A percentile compares a stretch with the other conserved stretches of the same genome.
Evolutionary conservation across 2,113 vertebrate species (phyloP).

Genomic region (Fulica atra): DNA sequence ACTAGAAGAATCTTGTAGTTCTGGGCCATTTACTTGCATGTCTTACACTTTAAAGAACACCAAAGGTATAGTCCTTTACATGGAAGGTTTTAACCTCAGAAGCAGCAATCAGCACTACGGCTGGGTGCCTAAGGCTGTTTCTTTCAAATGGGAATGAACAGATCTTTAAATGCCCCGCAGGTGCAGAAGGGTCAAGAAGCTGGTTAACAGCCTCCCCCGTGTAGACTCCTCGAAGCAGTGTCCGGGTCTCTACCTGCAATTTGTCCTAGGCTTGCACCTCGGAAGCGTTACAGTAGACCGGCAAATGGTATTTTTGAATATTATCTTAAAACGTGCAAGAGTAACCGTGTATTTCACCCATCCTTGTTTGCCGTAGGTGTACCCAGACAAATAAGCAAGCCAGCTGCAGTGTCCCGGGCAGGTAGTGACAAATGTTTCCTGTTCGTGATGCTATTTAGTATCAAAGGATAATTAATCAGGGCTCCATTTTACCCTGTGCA

Average conservation of each 20-base stretch:
- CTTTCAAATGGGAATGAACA: conserved; percentile 24
- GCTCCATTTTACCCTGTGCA: not conserved
- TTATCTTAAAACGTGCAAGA: not conserved
- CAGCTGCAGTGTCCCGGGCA: not conserved
- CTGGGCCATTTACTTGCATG: not conserved
- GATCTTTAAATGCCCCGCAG: not conserved
- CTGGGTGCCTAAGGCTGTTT: conserved; percentile 8
- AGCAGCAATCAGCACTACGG: not conserved
- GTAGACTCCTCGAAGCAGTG: not conserved
- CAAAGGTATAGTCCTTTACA: not conserved
- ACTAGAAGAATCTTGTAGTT: not conserved
- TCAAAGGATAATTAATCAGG: not conserved
- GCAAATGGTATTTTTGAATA: not conserved
- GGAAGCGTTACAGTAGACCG: not conserved
- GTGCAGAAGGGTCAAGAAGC: not conserved
- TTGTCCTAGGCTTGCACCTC: not conserved
- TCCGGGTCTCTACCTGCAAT: not conserved
- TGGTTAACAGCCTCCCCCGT: not conserved
- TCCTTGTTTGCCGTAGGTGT: not conserved
- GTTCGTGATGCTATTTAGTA: not conserved
- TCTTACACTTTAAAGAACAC: not conserved
- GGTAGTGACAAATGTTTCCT: not conserved
- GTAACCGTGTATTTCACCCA: not conserved
- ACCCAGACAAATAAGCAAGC: not conserved
- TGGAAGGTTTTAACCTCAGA: conserved; percentile 44